These are phyloP conservation scores for Kryphioiulus occultus DNA, from an alignment of 2,888 invertebrate genomes.

Conservation along the genomic window DNA sequence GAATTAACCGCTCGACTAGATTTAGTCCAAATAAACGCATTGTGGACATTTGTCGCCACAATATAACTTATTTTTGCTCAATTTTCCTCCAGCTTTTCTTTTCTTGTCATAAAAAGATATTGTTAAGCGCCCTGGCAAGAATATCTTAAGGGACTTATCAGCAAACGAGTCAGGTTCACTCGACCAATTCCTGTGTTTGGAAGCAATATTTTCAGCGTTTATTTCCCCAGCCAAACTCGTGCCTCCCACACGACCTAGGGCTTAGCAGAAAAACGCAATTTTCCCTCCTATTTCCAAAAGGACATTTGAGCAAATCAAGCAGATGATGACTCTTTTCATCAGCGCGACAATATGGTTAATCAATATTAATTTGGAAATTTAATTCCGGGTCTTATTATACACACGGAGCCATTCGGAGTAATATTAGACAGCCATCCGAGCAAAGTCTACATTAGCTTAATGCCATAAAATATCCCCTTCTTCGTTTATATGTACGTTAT, in stretches of 20 bases:
- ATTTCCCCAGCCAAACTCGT: neutral
- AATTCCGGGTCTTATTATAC: constrained; percentile 34
- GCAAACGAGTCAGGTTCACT: constrained; percentile 40
- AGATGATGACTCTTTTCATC: constrained; percentile 45
- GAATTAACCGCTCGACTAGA: neutral
- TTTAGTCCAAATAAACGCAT: constrained; percentile 36
- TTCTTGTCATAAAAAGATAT: neutral
- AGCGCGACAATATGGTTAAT: constrained; percentile 42
- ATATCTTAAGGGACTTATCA: constrained; percentile 9
- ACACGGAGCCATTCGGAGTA: constrained; percentile 31
- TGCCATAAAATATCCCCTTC: constrained; percentile 37
- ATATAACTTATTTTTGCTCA: constrained; percentile 39
- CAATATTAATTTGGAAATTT: constrained; percentile 45
- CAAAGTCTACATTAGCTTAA: constrained; percentile 16
- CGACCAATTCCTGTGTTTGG: constrained; percentile 13
- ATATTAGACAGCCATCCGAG: neutral
- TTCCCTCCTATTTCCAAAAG: neutral
- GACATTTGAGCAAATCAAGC: constrained; percentile 42
- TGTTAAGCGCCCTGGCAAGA: neutral
- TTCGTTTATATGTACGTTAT: constrained; percentile 13
- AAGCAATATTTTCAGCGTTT: constrained; percentile 6
- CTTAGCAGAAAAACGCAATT: neutral
- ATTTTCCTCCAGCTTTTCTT: neutral
- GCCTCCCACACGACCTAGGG: neutral
- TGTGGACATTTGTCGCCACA: constrained; percentile 28